Conservation (phyloP, 2,113 vertebrate species). For the Notarius lentiginosus region DNA sequence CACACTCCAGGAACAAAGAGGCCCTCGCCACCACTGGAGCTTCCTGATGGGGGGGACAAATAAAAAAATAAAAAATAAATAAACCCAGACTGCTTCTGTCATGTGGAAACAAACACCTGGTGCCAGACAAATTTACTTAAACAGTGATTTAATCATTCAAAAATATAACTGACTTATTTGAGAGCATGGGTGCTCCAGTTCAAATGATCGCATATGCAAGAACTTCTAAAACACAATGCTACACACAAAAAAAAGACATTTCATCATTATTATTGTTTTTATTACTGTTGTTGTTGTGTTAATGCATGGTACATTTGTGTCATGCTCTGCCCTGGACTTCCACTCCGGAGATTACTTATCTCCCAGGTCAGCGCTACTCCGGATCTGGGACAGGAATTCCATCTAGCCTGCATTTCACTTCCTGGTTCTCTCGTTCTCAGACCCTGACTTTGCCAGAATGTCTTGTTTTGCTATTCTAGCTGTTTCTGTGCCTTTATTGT, state of each 20-base stretch:
- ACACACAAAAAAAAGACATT: background rate
- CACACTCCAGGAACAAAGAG: slow-evolving; percentile 93
- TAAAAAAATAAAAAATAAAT: background rate
- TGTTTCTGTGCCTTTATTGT: too few relatives aligned
- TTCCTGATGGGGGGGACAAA: slow-evolving; percentile 74
- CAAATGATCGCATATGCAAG: background rate
- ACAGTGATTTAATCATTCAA: background rate
- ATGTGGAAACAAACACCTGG: background rate
- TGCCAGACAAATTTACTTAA: background rate
- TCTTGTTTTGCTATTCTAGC: too few relatives aligned
- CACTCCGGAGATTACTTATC: too few relatives aligned
- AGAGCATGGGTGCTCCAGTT: too few relatives aligned
- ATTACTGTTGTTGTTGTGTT: too few relatives aligned
- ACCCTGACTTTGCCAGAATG: too few relatives aligned
- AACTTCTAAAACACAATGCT: background rate
- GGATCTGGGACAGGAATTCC: too few relatives aligned
- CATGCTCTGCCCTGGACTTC: too few relatives aligned
- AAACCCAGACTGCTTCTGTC: background rate
- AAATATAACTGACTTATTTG: background rate
- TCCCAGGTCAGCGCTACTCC: too few relatives aligned
- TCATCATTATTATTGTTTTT: background rate
- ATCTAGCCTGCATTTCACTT: too few relatives aligned
- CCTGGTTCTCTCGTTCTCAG: too few relatives aligned
- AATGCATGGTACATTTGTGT: too few relatives aligned
- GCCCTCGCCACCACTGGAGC: slow-evolving; percentile 93